Percentiles rank a stretch among this genome's conserved stretches.
Conservation (phyloP, 1,140 invertebrate genomes). For the Diuraphis noxia region DNA sequence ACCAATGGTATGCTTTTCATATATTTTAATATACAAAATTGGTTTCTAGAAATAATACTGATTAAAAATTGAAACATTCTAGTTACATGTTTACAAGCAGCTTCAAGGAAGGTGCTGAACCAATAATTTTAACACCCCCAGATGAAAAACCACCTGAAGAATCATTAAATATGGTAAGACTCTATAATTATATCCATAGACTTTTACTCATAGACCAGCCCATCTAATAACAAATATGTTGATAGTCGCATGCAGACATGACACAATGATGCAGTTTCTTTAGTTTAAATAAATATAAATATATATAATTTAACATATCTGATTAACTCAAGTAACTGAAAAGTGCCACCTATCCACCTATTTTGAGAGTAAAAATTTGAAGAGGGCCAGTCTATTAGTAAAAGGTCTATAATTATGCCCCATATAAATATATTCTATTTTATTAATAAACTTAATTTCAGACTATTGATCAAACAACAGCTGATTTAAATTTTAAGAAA, state of each 20-base stretch:
- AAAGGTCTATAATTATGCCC: not conserved
- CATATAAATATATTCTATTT: not conserved
- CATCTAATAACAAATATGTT: too few relatives aligned
- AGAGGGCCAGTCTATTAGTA: too few relatives aligned
- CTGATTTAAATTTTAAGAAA: not conserved
- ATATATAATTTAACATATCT: too few relatives aligned
- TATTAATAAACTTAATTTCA: conserved; percentile 7
- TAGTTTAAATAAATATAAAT: too few relatives aligned
- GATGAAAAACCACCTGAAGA: not conserved
- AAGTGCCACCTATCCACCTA: too few relatives aligned
- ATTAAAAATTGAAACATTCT: not conserved
- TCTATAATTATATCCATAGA: not conserved
- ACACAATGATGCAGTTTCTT: too few relatives aligned
- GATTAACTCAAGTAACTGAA: too few relatives aligned
- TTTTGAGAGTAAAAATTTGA: too few relatives aligned
- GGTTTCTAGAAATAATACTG: not conserved
- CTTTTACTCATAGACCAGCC: too few relatives aligned
- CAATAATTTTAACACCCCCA: not conserved
- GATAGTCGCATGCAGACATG: too few relatives aligned
- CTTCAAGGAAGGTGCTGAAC: not conserved
- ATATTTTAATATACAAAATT: not conserved
- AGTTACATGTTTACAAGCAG: conserved; percentile 43
- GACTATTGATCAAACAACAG: not conserved
- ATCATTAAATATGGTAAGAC: not conserved
- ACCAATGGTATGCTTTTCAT: conserved; percentile 24